Evolutionary conservation across 2,113 vertebrate genomes (phyloP).

Genomic region (Petroica traversi): DNA sequence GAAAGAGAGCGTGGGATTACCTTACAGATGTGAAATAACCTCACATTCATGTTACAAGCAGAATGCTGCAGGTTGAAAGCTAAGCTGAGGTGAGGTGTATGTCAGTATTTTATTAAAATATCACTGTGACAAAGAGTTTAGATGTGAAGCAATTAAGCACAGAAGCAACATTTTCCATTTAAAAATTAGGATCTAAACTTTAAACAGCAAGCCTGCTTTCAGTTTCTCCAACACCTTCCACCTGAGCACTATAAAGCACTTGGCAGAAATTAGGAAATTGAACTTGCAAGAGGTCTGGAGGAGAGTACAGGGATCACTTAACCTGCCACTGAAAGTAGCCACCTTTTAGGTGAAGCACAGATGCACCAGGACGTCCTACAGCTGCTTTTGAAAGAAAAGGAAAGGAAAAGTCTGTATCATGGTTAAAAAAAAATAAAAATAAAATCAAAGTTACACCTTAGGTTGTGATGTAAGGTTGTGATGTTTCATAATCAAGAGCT

Average conservation of each 20-base stretch:
- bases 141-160: background rate
- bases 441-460: background rate
- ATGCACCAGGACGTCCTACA: background rate
- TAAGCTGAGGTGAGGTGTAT: background rate
- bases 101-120: background rate
- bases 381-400: background rate
- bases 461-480: background rate
- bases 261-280: background rate
- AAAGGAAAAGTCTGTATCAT: background rate
- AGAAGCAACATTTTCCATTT: background rate
- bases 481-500: background rate
- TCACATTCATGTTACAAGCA: background rate
- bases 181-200: background rate
- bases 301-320: background rate
- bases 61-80: background rate
- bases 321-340: background rate
- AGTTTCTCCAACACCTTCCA: background rate
- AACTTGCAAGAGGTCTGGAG: background rate
- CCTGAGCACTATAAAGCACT: background rate
- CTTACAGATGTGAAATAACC: background rate
- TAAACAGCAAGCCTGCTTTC: background rate
- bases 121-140: background rate
- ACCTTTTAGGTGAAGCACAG: background rate
- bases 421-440: background rate
- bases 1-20: background rate